Evolutionary conservation across 2,797 vertebrate genomes (phyloP).

Genomic region (Hemibagrus guttatus): DNA sequence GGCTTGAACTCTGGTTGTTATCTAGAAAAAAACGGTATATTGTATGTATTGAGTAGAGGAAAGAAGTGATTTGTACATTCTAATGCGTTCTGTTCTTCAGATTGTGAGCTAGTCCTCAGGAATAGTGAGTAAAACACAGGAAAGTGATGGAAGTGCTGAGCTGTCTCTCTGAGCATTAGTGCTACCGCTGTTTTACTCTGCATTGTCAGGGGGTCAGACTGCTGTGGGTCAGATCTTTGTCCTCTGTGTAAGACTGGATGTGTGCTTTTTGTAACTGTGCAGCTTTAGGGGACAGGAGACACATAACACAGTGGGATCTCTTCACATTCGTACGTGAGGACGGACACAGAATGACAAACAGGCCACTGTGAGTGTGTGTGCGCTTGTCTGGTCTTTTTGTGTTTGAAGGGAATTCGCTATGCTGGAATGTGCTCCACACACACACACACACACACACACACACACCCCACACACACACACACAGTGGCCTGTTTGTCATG

Average conservation of each 20-base stretch:
- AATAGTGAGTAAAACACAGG: not conserved
- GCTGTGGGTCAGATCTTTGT: slow-evolving; percentile 41
- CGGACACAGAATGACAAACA: slow-evolving; percentile 10
- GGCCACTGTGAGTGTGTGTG: not conserved
- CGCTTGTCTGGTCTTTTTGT: too few relatives aligned
- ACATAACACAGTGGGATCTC: slow-evolving; percentile 11
- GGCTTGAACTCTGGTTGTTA: not conserved
- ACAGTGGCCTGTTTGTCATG: too few relatives aligned
- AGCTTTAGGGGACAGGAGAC: slow-evolving; percentile 12
- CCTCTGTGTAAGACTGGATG: slow-evolving; percentile 18
- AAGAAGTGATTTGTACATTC: not conserved
- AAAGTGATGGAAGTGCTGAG: slow-evolving; percentile 22
- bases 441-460: too few relatives aligned
- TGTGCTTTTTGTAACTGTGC: not conserved
- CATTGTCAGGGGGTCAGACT: slow-evolving; percentile 27
- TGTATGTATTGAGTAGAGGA: not conserved
- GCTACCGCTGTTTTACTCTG: slow-evolving; percentile 18
- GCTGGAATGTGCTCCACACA: too few relatives aligned
- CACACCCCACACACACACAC: too few relatives aligned
- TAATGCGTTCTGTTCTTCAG: not conserved
- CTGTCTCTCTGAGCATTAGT: not conserved
- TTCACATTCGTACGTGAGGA: slow-evolving; percentile 9
- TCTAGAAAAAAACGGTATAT: not conserved
- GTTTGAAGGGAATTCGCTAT: too few relatives aligned
- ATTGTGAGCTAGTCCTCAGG: not conserved